A percentile compares a stretch with the other conserved stretches of the same genome.
Conservation (phyloP, 2,888 invertebrate genomes). For the Omphaloscelis lunosa region DNA sequence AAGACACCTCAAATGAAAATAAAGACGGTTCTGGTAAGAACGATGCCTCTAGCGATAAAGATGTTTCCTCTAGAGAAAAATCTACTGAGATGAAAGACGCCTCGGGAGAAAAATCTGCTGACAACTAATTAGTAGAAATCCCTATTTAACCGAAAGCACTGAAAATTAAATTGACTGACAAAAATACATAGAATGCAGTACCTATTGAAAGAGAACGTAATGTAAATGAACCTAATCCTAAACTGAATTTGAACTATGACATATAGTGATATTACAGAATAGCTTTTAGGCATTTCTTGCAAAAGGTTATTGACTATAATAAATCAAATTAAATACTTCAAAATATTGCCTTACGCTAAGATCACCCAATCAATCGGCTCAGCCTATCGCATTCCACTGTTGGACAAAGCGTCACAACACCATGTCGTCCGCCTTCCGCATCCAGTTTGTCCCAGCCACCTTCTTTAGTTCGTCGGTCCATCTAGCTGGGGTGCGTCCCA, state of each 20-base stretch:
- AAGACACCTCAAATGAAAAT: not conserved
- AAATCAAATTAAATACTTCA: not conserved
- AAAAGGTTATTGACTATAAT: not conserved
- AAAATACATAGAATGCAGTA: not conserved
- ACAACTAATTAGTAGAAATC: too few species aligned
- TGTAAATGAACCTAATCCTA: too few species aligned
- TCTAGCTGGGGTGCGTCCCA: too few species aligned
- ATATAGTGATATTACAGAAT: not conserved
- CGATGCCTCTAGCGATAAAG: not conserved
- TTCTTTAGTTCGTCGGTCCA: not conserved
- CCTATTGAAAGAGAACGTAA: not conserved
- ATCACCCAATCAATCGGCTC: not conserved
- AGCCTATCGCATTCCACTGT: too few species aligned
- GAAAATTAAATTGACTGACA: not conserved
- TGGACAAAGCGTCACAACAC: not conserved
- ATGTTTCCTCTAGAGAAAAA: not conserved
- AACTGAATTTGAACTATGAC: not conserved
- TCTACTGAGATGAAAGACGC: not conserved
- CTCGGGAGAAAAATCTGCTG: not conserved
- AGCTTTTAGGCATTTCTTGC: not conserved
- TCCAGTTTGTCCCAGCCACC: not conserved
- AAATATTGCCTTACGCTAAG: not conserved
- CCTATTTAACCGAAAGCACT: not conserved
- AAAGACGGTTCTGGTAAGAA: not conserved
- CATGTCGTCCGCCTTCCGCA: not conserved